Percentiles rank a stretch among this genome's conserved stretches.
Conservation (phyloP, 92 coral and sea anemone species). For the Phenganax stokvisi region DNA sequence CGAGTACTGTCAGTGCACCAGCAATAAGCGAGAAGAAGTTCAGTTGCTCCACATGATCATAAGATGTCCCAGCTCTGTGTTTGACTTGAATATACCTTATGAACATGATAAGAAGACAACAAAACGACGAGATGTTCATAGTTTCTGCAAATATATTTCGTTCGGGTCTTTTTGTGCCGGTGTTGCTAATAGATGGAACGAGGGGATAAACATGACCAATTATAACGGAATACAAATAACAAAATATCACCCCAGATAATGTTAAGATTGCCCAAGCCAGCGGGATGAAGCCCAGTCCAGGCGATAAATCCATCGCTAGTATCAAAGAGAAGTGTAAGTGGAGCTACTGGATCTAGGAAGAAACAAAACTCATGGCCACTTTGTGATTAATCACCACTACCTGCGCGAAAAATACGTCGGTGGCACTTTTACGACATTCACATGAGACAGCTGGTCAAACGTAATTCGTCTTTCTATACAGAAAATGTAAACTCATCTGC, state of each 20-base stretch:
- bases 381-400: background rate
- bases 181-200: constrained; percentile 97
- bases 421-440: background rate
- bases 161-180: constrained; percentile 91
- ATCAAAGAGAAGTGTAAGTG: background rate
- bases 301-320: constrained; percentile 55
- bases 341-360: background rate
- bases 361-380: background rate
- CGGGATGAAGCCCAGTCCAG: constrained; percentile 89
- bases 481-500: constrained; percentile 5
- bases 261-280: constrained; percentile 84
- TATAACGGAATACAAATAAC: constrained; percentile 82
- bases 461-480: background rate
- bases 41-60: constrained; percentile 60
- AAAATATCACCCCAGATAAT: constrained; percentile 68
- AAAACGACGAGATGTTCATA: constrained; percentile 73
- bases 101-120: constrained; percentile 63
- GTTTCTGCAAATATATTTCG: constrained; percentile 85
- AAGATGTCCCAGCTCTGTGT: constrained; percentile 57
- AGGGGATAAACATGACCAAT: constrained; percentile 82
- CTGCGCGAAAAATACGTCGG: background rate
- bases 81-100: constrained; percentile 84
- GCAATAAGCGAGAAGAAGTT: constrained; percentile 68
- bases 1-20: constrained; percentile 70
- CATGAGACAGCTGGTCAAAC: constrained; percentile 5